phyloP scores from a whole-genome alignment of 2,113 vertebrate genomes.

The Tretioscincus oriximinensis region DNA sequence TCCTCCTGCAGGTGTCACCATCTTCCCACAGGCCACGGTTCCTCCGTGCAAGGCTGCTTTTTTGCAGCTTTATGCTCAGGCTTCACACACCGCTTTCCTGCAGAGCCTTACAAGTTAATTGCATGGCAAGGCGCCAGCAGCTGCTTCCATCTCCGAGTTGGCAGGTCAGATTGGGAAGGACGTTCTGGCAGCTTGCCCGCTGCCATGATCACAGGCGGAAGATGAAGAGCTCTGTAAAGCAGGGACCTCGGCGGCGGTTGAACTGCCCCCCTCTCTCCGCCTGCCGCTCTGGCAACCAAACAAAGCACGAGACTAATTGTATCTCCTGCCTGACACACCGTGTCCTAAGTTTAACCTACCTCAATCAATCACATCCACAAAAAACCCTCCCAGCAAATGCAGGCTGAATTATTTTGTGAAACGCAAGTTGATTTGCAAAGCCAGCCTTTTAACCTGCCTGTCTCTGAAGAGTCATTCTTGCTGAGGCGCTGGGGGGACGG shows the following conservation, averaged over 20 bases:
- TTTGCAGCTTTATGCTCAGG: background rate
- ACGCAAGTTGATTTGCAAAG: constrained; percentile 4
- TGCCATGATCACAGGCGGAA: constrained; percentile 4
- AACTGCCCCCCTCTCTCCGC: background rate
- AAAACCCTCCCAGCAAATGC: constrained; percentile 3
- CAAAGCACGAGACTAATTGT: background rate
- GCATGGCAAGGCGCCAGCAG: constrained; percentile 12
- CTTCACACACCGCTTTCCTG: constrained; percentile 18
- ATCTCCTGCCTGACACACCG: constrained; percentile 35
- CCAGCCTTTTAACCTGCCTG: background rate
- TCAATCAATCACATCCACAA: constrained; percentile 47
- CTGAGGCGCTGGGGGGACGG: background rate
- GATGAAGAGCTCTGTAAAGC: background rate
- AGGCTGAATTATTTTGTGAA: constrained; percentile 15
- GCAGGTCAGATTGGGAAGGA: constrained; percentile 14
- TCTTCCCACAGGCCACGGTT: background rate
- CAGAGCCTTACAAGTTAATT: background rate
- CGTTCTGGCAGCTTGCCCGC: background rate
- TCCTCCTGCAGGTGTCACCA: constrained; percentile 12
- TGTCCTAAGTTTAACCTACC: constrained; percentile 57
- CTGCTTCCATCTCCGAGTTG: background rate
- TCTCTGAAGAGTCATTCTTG: background rate
- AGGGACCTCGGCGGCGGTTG: background rate
- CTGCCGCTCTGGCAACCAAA: constrained; percentile 29
- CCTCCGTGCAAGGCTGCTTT: background rate